Evolutionary conservation across 2,888 invertebrate genomes (phyloP), one percentile per base, ranked within the genome.

Genomic region (Criorhina ranunculi): DNA sequence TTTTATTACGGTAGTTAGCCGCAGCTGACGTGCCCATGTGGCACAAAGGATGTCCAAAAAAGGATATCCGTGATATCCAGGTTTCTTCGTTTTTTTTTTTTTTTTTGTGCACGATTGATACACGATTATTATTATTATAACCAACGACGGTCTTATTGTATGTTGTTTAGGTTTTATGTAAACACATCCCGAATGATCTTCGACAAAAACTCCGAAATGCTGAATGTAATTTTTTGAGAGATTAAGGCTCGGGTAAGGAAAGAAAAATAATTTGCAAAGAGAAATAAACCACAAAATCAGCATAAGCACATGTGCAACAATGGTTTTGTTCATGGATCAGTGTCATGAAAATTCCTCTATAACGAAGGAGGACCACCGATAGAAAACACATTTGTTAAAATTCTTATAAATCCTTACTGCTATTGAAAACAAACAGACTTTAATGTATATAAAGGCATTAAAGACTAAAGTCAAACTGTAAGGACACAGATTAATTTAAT

Each of bases 1-100:
- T 79, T 79, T 79, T 64, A 79, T 73, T 73, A 69, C 62, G 69
- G 62, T 75, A 79, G 69, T 62, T 78, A 75, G 79, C 83, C 79
- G 60, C 73, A 79, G 79, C 73, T 83, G 73, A 75, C 67, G 73
- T 67, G 57, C 51, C 33, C 60, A 55, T 80, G 55, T 69, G 49
- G 7, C n/a, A 67, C 60, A 72, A 77, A 77, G 59, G 64, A 70
- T 70, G 69, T 66, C 59, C 53, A 31, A 78, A 78, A 72, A 62
- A 75, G 73, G 73, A 83, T 78, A 78, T 67, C 78, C 77, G 77
- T 60, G 59, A 62, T 49, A 49, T 53, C 60, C 33, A 37, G 64
- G 42, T 42, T 69, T 69, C 29, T 24, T 51, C 42, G n/a, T n/a
- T n/a, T 8, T 17, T 2, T 53, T 60, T 59, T 62, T 2, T 51